Evolutionary conservation across 2,113 vertebrate genomes (phyloP).

Genomic region (Leucoraja erinaceus): DNA sequence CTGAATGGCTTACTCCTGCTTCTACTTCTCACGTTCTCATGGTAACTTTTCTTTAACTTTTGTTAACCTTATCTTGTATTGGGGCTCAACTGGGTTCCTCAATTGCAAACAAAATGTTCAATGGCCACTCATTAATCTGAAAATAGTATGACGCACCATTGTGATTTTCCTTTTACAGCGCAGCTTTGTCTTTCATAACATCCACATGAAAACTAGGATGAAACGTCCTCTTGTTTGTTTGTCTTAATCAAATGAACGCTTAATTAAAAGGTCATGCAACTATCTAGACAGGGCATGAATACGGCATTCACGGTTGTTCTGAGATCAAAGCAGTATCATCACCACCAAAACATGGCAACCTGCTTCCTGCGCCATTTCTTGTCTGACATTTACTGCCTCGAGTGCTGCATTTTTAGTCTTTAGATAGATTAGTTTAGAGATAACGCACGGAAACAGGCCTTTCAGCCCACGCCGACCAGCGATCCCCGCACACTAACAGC

Average conservation of each 20-base stretch:
- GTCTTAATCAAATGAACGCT: background rate
- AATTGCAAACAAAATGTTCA: background rate
- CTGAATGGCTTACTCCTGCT: background rate
- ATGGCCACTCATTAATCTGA: background rate
- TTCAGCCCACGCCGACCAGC: no score
- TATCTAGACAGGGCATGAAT: background rate
- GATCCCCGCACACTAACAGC: no score
- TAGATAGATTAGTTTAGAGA: no score
- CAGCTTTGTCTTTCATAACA: background rate
- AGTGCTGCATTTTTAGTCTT: background rate
- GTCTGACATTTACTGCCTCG: background rate
- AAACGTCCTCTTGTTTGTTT: background rate
- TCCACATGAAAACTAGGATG: background rate
- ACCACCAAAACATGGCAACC: background rate
- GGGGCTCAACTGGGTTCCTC: background rate
- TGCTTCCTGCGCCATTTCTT: background rate
- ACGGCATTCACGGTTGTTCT: background rate
- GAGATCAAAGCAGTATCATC: background rate
- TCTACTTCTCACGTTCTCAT: background rate
- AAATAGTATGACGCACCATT: background rate
- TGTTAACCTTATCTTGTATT: background rate
- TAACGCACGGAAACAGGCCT: no score
- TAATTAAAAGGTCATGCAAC: background rate
- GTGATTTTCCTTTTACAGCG: background rate
- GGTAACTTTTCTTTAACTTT: background rate